Conservation (phyloP, 2,797 vertebrate genomes). For the Scomberomorus guttatus region DNA sequence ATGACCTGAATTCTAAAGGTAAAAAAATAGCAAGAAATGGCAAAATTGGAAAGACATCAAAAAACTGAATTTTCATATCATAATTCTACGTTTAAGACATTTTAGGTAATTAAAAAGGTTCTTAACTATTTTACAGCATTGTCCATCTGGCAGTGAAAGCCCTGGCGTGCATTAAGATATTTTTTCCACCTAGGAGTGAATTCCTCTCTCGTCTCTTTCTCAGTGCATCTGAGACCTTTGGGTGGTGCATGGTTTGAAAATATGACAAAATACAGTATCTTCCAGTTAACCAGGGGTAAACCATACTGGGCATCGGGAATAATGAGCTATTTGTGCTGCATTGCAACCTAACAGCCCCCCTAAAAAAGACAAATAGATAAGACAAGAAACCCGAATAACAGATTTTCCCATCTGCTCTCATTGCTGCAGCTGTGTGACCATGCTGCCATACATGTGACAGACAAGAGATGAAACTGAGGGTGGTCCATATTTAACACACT, state of each 20-base stretch:
- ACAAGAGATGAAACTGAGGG: conserved; percentile 12
- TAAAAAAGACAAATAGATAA: background rate
- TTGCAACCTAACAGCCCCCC: background rate
- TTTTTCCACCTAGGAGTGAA: background rate
- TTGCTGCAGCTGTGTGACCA: background rate
- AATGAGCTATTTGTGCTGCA: background rate
- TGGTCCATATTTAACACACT: conserved; percentile 14
- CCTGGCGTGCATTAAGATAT: no score
- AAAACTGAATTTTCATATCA: background rate
- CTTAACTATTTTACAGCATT: background rate
- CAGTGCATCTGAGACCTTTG: background rate
- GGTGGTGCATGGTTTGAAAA: background rate
- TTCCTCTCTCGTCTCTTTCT: background rate
- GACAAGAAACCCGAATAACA: background rate
- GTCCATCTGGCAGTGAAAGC: background rate
- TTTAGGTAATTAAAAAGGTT: background rate
- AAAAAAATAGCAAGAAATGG: no score
- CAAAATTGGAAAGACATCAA: background rate
- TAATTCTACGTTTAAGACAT: no score
- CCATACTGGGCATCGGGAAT: background rate
- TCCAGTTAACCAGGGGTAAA: background rate
- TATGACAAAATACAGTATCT: conserved; percentile 2
- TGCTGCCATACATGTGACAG: conserved; percentile 21
- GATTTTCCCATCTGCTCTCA: accelerated
- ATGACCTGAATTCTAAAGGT: background rate